Evolutionary conservation across 1,140 invertebrate genomes (phyloP).

Genomic region (Trachymyrmex septentrionalis): DNA sequence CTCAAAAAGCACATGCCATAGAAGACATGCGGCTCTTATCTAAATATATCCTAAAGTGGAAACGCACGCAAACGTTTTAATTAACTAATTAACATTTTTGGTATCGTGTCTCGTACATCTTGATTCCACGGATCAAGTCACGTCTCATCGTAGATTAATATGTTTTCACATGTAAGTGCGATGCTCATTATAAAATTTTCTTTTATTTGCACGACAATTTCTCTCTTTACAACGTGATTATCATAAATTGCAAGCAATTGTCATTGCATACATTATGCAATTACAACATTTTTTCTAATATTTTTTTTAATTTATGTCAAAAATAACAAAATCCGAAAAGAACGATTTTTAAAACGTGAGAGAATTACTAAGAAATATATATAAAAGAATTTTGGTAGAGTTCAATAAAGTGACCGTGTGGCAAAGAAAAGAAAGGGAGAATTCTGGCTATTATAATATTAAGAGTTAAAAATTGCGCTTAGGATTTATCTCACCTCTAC

Average conservation of each 20-base stretch:
- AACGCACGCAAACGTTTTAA: conserved; percentile 73
- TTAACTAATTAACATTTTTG: conserved; percentile 75
- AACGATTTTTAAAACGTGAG: neutral
- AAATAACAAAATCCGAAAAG: neutral
- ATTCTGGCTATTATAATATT: conserved; percentile 48
- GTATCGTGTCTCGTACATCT: conserved; percentile 16
- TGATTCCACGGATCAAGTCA: conserved; percentile 1
- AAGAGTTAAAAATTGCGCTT: conserved; percentile 72
- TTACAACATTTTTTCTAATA: neutral
- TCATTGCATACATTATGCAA: neutral
- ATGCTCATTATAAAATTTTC: conserved; percentile 35
- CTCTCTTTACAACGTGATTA: neutral
- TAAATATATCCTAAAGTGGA: conserved; percentile 74
- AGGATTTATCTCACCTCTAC: conserved; percentile 50
- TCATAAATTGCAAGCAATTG: neutral
- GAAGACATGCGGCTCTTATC: conserved; percentile 64
- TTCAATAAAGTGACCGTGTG: conserved; percentile 22
- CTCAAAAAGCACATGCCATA: conserved; percentile 60
- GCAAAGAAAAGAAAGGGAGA: neutral
- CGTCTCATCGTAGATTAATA: conserved; percentile 30
- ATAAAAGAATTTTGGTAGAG: conserved; percentile 21
- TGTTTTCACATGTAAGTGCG: conserved; percentile 27
- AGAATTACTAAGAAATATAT: conserved; percentile 14
- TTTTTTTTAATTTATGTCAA: neutral
- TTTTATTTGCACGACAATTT: neutral